A percentile compares a stretch with the other conserved stretches of the same genome.
phyloP scores from a whole-genome alignment of 2,113 vertebrate genomes.

The Elephantulus edwardii region DNA sequence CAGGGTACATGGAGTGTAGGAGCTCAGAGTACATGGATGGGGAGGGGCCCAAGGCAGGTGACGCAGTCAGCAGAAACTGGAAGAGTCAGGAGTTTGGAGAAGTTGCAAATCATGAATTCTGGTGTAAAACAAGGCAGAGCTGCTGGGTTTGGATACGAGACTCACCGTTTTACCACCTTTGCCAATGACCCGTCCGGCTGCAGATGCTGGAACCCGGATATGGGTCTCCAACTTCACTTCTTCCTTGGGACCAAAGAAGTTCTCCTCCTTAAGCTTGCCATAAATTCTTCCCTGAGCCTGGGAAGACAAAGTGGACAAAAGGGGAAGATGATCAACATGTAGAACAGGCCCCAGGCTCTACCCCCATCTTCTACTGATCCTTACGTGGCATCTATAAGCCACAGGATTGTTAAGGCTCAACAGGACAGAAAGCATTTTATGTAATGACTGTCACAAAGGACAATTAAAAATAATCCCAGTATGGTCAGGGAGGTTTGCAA shows the following conservation, averaged over 20 bases:
- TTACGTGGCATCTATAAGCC: too few species aligned
- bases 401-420: background rate
- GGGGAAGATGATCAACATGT: too few species aligned
- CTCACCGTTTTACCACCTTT: conserved; percentile 97
- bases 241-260: conserved; percentile 96
- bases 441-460: background rate
- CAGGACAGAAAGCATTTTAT: background rate
- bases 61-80: background rate
- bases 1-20: background rate
- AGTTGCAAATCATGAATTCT: rapidly evolving
- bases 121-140: background rate
- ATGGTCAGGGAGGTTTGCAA: rapidly evolving
- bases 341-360: background rate
- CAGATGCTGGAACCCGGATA: conserved; percentile 93
- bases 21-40: too few species aligned
- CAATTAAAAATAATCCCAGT: background rate
- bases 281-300: conserved; percentile 96
- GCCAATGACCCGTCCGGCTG: conserved; percentile 93
- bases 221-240: conserved; percentile 96
- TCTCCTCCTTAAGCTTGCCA: conserved; percentile 96
- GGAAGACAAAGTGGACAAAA: background rate
- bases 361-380: background rate
- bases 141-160: background rate
- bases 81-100: background rate
- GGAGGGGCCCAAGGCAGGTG: background rate